Evolutionary conservation across 1,140 invertebrate genomes (phyloP).

Genomic region (Macrocentrus cingulum): DNA sequence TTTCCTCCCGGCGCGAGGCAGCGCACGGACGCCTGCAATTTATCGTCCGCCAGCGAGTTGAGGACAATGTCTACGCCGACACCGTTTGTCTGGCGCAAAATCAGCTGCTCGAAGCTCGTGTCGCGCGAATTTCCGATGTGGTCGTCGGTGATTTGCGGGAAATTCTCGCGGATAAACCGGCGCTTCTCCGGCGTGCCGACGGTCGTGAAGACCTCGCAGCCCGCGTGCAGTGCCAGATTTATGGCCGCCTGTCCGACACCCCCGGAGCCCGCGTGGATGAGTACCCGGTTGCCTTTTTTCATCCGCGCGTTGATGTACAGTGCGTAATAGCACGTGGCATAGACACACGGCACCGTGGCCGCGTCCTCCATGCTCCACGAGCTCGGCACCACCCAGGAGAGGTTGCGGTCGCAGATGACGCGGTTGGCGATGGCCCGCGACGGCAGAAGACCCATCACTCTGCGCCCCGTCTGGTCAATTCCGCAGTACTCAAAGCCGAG

Average conservation of each 20-base stretch:
- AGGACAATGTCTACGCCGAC: constrained; percentile 76
- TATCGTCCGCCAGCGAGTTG: constrained; percentile 78
- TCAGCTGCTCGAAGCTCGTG: constrained; percentile 70
- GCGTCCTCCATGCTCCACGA: constrained; percentile 84
- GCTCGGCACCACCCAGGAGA: constrained; percentile 79
- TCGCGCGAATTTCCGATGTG: constrained; percentile 76
- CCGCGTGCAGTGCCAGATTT: constrained; percentile 64
- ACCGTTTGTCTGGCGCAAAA: constrained; percentile 65
- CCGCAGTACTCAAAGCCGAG: constrained; percentile 79
- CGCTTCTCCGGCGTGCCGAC: constrained; percentile 72
- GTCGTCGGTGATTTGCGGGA: constrained; percentile 67
- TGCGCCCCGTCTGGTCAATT: constrained; percentile 54
- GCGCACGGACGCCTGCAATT: constrained; percentile 75
- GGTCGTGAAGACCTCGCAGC: constrained; percentile 72
- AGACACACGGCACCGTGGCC: constrained; percentile 84
- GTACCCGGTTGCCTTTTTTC: constrained; percentile 64
- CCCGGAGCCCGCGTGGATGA: constrained; percentile 78
- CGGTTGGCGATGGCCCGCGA: constrained; percentile 64
- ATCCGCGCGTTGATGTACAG: constrained; percentile 64
- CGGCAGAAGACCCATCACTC: constrained; percentile 72
- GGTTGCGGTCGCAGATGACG: constrained; percentile 61
- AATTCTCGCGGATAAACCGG: constrained; percentile 66
- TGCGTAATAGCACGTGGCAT: constrained; percentile 82
- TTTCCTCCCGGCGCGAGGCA: constrained; percentile 70
- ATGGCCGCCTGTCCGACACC: constrained; percentile 83